Percentiles rank a stretch among this genome's conserved stretches.
phyloP scores from a whole-genome alignment of 1,140 invertebrate species.

The Cotesia chilonis region DNA sequence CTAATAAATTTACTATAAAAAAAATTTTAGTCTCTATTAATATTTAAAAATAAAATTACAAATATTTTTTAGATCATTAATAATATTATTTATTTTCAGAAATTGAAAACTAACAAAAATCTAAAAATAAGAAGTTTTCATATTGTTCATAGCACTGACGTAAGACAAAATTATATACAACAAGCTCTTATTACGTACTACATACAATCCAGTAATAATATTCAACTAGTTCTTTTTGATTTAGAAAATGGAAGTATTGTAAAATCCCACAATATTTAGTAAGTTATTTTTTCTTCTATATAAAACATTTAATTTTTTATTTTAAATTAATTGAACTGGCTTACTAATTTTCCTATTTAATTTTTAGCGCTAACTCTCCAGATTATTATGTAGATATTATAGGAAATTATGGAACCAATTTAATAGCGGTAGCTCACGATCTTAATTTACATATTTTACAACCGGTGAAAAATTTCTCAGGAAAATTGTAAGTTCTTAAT shows the following conservation, averaged over 20 bases:
- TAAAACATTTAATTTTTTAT: too few species aligned
- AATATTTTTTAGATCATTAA: constrained; percentile 13
- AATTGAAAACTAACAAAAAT: constrained; percentile 44
- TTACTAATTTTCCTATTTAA: constrained; percentile 11
- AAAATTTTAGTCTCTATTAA: too few species aligned
- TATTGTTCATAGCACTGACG: constrained; percentile 48
- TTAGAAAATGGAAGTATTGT: constrained; percentile 48
- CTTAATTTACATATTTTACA: constrained; percentile 53
- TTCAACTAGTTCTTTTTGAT: constrained; percentile 54
- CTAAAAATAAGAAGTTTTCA: constrained; percentile 60
- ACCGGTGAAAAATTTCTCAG: constrained; percentile 49
- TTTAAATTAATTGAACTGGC: background rate
- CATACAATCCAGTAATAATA: constrained; percentile 39
- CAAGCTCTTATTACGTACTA: constrained; percentile 52
- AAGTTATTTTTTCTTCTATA: constrained; percentile 23
- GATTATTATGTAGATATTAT: constrained; percentile 59
- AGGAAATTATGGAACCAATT: constrained; percentile 59
- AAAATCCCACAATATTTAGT: constrained; percentile 42
- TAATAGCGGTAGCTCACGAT: constrained; percentile 54
- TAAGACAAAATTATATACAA: constrained; percentile 40
- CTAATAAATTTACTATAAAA: too few species aligned
- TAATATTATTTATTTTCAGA: constrained; percentile 46
- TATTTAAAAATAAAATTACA: too few species aligned
- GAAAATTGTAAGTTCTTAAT: constrained; percentile 43
- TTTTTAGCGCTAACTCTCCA: constrained; percentile 43